phyloP scores from a whole-genome alignment of 2,888 invertebrate species.

The Bugulina stolonifera region DNA sequence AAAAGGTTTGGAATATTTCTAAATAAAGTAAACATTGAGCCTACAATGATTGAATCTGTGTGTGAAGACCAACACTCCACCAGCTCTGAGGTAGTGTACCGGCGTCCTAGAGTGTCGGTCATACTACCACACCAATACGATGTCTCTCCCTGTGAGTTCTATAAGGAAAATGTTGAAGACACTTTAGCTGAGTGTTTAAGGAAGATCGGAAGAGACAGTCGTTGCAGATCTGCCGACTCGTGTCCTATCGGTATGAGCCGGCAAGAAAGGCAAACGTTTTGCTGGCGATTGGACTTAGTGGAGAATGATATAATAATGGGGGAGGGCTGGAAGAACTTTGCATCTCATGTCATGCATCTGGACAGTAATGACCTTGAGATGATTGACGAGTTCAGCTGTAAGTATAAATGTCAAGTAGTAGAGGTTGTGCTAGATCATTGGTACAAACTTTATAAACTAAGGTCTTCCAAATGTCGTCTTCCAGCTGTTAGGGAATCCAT shows the following conservation, averaged over 20 bases:
- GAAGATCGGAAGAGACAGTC: background rate
- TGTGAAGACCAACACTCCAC: background rate
- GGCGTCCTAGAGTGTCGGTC: background rate
- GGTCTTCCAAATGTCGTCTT: background rate
- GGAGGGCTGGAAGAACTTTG: constrained; percentile 7
- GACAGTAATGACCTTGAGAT: constrained; percentile 9
- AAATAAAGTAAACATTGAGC: background rate
- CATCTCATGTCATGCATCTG: background rate
- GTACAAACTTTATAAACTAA: constrained; percentile 1
- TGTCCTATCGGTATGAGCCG: background rate
- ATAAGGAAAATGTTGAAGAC: constrained; percentile 15
- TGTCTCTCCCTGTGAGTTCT: background rate
- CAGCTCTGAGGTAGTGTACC: background rate
- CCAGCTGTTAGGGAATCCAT: constrained; percentile 1
- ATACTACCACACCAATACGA: background rate
- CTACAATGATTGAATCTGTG: constrained; percentile 2
- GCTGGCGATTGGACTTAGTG: constrained; percentile 12
- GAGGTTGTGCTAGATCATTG: constrained; percentile 24
- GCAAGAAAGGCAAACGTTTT: background rate
- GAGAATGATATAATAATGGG: background rate
- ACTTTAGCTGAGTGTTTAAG: constrained; percentile 3
- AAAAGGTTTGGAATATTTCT: background rate
- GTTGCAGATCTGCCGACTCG: background rate
- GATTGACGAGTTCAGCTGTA: constrained; percentile 24
- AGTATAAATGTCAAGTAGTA: constrained; percentile 21